Base-by-base conservation (phyloP, 2,797 vertebrate genomes). In the Acanthurus leucopareius region DNA sequence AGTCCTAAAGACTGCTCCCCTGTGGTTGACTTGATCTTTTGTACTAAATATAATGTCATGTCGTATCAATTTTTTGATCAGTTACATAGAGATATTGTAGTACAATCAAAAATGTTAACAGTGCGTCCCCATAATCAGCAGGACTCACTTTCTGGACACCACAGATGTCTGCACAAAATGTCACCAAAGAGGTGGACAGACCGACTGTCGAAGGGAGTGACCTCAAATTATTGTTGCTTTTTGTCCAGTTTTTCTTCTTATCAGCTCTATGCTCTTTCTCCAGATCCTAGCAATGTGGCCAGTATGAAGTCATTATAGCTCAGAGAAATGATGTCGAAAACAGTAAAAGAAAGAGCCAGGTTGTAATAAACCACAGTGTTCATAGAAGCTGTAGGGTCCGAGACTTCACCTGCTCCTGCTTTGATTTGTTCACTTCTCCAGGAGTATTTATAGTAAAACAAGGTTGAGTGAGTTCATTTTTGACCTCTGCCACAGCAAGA, bases 401-500 rank as follows among this genome's bases (percentile, higher is more conserved):
- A 62, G 44, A 40, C 51, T 54, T 73, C 28, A 82, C 52, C 44
- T 49, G 40, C 25, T 38, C 25, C 42, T 70, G 62, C 52, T 81
- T 40, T 69, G 47, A 20, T 60, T 78, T 65, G 53, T 69, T 84
- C 82, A 73, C 32, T 45, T 68, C 61, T 73, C 1, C 13, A 65
- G 28, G 10, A 28, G 65, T 61, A 73, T 73, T 77, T 69, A 14
- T 7, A 22, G 3, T 15, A 45, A 62, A 61, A 32, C 28, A 68
- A 17, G 49, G 35, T 38, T 45, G 6, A 52, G 22, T 58, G 47
- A 38, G 7, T 79, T 79, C 25, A 63, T 70, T 19, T 75, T 5
- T 16, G 5, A 59, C 17, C 52, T 44, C 7, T 11, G 22, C 62
- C 42, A 42, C 20, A 32, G 57, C 16, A 35, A 17, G 15, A 57